phyloP scores from a whole-genome alignment of 2,888 invertebrate genomes.

The Trissonchulus sp. region DNA sequence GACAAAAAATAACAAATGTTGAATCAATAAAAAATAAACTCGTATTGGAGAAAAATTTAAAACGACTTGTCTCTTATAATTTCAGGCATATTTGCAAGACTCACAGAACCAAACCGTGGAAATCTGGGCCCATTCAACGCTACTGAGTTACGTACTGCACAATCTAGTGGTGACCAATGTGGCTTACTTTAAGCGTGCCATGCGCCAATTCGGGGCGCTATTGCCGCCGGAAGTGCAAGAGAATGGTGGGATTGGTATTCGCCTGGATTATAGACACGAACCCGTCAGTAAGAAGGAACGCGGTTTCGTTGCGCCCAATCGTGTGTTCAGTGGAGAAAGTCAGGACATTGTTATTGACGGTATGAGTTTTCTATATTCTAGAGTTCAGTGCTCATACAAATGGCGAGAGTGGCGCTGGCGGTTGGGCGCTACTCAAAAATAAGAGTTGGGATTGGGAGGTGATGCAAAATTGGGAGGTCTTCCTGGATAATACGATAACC shows the following conservation, averaged over 20 bases:
- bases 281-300: conserved; percentile 26
- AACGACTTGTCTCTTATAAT: too few species aligned
- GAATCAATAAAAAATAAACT: too few species aligned
- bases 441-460: too few species aligned
- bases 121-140: conserved; percentile 45
- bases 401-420: too few species aligned
- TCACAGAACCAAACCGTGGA: neutral
- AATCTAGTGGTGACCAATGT: conserved; percentile 34
- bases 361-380: too few species aligned
- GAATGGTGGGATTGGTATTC: conserved; percentile 42
- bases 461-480: too few species aligned
- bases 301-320: conserved; percentile 18
- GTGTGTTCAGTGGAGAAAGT: neutral
- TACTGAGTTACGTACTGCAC: conserved; percentile 26
- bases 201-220: conserved; percentile 47
- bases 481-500: too few species aligned
- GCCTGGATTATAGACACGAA: too few species aligned
- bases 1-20: too few species aligned
- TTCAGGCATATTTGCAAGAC: conserved; percentile 3
- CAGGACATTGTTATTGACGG: neutral
- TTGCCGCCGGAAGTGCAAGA: conserved; percentile 34
- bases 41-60: too few species aligned
- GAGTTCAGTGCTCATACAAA: too few species aligned
- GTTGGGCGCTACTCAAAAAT: too few species aligned
- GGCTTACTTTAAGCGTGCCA: conserved; percentile 39